Percentiles rank a stretch among this genome's conserved stretches.
These are phyloP conservation scores for Caenorhabditis sp. DNA, from an alignment of 2,888 invertebrate species.

Conservation along the genomic window DNA sequence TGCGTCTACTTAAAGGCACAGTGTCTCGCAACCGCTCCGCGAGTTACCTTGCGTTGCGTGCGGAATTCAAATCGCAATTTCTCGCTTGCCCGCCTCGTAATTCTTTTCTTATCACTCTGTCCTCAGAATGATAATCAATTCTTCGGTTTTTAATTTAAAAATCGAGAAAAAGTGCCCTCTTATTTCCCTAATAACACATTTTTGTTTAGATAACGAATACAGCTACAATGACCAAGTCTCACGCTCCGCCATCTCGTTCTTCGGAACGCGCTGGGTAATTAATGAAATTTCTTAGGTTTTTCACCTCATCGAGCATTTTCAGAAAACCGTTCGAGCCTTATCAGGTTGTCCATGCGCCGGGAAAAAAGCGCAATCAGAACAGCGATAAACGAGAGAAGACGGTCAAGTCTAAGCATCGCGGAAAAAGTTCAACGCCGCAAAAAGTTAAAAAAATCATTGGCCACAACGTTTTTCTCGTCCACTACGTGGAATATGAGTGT, in stretches of 20 bases:
- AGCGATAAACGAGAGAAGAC: too few relatives aligned
- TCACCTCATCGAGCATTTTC: neutral
- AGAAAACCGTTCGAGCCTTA: slow-evolving; percentile 18
- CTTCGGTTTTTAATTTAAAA: too few relatives aligned
- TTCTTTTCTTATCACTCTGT: too few relatives aligned
- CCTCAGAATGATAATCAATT: too few relatives aligned
- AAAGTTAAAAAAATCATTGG: slow-evolving; percentile 23
- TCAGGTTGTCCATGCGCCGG: slow-evolving; percentile 13
- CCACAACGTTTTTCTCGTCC: slow-evolving; percentile 14
- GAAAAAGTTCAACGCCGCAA: neutral
- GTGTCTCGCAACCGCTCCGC: neutral
- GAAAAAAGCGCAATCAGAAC: neutral
- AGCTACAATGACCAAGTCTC: slow-evolving; percentile 7
- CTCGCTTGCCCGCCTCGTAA: too few relatives aligned
- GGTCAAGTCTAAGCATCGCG: neutral
- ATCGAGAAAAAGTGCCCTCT: too few relatives aligned
- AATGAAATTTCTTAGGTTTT: neutral
- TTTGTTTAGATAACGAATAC: too few relatives aligned
- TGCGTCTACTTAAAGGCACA: slow-evolving; percentile 5
- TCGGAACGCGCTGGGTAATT: slow-evolving; percentile 7
- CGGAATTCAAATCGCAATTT: slow-evolving; percentile 9
- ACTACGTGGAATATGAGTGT: slow-evolving; percentile 38
- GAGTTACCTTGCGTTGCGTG: slow-evolving; percentile 12
- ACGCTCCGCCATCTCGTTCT: slow-evolving; percentile 7
- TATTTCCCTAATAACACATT: too few relatives aligned